Percentiles rank a stretch among this genome's conserved stretches.
These are phyloP conservation scores for Dolichopus griseipennis DNA, from an alignment of 2,888 invertebrate species.

Conservation along the genomic window DNA sequence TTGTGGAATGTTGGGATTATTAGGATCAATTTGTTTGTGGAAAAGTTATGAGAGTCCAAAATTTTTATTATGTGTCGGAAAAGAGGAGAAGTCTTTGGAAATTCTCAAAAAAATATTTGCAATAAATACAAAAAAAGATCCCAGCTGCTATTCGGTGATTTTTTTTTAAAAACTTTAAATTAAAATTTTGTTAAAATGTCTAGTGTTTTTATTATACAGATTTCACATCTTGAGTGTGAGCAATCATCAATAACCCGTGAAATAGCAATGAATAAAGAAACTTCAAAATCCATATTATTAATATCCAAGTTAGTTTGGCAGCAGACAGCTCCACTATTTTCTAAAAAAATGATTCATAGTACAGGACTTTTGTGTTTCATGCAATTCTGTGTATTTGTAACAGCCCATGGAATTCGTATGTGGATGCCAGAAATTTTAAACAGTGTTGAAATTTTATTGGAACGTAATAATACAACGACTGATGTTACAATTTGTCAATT, in stretches of 20 bases:
- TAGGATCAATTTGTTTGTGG: slow-evolving; percentile 31
- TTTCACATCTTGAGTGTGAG: neutral
- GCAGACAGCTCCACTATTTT: slow-evolving; percentile 36
- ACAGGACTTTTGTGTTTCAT: slow-evolving; percentile 33
- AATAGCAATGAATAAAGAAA: neutral
- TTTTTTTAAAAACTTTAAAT: neutral
- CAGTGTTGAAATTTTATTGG: slow-evolving; percentile 31
- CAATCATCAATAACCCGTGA: neutral
- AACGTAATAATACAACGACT: slow-evolving; percentile 26
- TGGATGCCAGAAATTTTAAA: slow-evolving; percentile 39
- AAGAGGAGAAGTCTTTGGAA: slow-evolving; percentile 28
- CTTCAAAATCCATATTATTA: neutral
- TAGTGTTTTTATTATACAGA: neutral
- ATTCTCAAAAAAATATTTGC: slow-evolving; percentile 31
- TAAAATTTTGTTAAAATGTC: neutral
- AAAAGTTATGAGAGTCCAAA: slow-evolving; percentile 39
- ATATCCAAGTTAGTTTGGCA: slow-evolving; percentile 28
- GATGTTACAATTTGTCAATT: slow-evolving; percentile 31
- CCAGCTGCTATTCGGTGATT: slow-evolving; percentile 26
- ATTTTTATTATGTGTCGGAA: slow-evolving; percentile 31
- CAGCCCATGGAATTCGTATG: slow-evolving; percentile 35
- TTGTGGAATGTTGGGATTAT: slow-evolving; percentile 34
- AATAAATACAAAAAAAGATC: slow-evolving; percentile 28
- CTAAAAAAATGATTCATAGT: slow-evolving; percentile 28
- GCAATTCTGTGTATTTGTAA: slow-evolving; percentile 34